Conservation (phyloP, 2,888 invertebrate genomes). For the Nomada fucata region DNA sequence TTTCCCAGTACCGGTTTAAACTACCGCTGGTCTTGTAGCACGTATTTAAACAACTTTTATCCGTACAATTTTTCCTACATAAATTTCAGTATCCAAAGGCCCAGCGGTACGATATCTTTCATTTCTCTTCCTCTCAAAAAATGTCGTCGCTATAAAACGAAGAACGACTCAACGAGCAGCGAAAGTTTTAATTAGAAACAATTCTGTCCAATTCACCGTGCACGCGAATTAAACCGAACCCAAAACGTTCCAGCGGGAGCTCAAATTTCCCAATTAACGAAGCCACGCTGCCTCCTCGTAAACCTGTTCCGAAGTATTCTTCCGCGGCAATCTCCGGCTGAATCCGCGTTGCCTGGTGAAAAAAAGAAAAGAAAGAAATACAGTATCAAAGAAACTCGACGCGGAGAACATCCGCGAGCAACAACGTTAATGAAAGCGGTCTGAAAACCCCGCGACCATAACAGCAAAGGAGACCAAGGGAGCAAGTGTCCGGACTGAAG, state of each 20-base stretch:
- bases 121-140: background rate
- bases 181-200: background rate
- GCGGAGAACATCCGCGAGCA: background rate
- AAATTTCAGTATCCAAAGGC: no score
- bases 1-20: no score
- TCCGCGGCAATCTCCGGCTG: background rate
- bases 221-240: background rate
- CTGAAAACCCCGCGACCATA: background rate
- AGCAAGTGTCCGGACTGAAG: constrained; percentile 5
- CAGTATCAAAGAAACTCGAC: background rate
- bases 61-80: no score
- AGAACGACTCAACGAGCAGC: background rate
- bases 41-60: no score
- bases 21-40: no score
- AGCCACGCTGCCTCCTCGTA: background rate
- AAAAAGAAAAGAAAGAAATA: background rate
- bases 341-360: background rate
- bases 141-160: background rate
- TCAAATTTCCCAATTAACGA: background rate
- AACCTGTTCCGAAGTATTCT: background rate
- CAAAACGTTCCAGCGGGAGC: background rate
- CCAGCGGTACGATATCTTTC: no score
- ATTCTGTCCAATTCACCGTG: background rate
- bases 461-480: background rate
- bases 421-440: background rate